These are phyloP conservation scores for Parnassius glacialis DNA, from an alignment of 2,888 invertebrate genomes.

Conservation along the genomic window DNA sequence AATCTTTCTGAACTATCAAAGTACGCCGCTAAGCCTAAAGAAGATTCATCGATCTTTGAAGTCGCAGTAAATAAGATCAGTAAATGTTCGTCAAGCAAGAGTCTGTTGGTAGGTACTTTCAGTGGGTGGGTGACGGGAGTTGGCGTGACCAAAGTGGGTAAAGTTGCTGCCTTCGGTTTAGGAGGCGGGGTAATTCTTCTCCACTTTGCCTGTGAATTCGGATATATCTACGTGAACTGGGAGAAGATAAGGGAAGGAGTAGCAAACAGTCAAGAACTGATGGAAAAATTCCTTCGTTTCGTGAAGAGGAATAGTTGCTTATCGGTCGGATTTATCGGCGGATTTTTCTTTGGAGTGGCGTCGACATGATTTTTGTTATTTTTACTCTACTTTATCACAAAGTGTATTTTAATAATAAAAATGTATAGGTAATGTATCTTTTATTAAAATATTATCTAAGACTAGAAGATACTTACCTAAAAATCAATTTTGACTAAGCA, in stretches of 20 bases:
- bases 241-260: conserved; percentile 88
- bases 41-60: conserved; percentile 45
- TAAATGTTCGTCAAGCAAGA: conserved; percentile 49
- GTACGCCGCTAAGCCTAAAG: conserved; percentile 39
- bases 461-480: too few relatives aligned
- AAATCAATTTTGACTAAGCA: too few relatives aligned
- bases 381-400: too few relatives aligned
- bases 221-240: conserved; percentile 95
- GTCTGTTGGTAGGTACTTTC: conserved; percentile 56
- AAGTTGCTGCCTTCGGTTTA: conserved; percentile 91
- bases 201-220: conserved; percentile 93
- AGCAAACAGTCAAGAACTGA: conserved; percentile 86
- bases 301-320: conserved; percentile 85
- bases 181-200: conserved; percentile 93
- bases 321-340: conserved; percentile 90
- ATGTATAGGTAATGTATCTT: too few relatives aligned
- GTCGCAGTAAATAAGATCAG: conserved; percentile 44
- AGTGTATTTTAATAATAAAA: too few relatives aligned
- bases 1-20: conserved; percentile 43
- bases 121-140: conserved; percentile 86
- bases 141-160: conserved; percentile 90
- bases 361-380: conserved; percentile 62
- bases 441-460: too few relatives aligned
- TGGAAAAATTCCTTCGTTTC: conserved; percentile 84
- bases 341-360: conserved; percentile 91